Base-by-base conservation (phyloP, 2,888 invertebrate species). In the Sinelater perroti region DNA sequence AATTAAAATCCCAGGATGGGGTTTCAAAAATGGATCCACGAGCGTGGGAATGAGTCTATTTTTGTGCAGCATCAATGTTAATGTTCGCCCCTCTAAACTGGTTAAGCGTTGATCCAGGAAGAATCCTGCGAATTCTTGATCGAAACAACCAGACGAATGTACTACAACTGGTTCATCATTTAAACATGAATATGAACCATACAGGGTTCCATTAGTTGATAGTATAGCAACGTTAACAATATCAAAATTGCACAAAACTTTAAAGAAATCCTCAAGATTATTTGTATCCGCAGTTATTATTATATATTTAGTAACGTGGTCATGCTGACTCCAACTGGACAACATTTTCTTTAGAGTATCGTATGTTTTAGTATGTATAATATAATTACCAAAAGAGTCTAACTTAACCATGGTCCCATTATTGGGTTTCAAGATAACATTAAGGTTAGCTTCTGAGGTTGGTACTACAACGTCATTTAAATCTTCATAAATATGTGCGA, bases 1-100 rank as follows among this genome's bases (percentile, higher is more conserved):
- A 17, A 44, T 44, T 7, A 44, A n/a, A 10, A 44, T 28, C 4
- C 44, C 44, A 16, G 44, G 44, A 10, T 44, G n/a, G 3, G 44
- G 44, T 3, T 30, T 1, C n/a, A 44, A 10, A 28, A 24, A 44
- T 3, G 28, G 44, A 10, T 44, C 44, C 11, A 44, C 44, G 3
- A 44, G 24, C 1, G 44, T 44, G 17, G 44, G 44, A 5, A 44
- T 30, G 6, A 28, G 17, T 16, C 44, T 14, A 11, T 44, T 28
- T 13, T 28, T 28, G 10, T 44, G 44, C 10, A 44, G 13, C 1
- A 28, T 4, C 5, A 44, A 13, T 16, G 26, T 28, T 10, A 44
- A n/a, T 1, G 7, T 24, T 8, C 44, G 21, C 13, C 24, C 14
- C 1, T 24, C 14, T 4, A 24, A 24, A 24, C 14, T 21, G 2